These are phyloP conservation scores for Chascanopsetta lugubris DNA, from an alignment of 2,113 vertebrate species.

Conservation along the genomic window DNA sequence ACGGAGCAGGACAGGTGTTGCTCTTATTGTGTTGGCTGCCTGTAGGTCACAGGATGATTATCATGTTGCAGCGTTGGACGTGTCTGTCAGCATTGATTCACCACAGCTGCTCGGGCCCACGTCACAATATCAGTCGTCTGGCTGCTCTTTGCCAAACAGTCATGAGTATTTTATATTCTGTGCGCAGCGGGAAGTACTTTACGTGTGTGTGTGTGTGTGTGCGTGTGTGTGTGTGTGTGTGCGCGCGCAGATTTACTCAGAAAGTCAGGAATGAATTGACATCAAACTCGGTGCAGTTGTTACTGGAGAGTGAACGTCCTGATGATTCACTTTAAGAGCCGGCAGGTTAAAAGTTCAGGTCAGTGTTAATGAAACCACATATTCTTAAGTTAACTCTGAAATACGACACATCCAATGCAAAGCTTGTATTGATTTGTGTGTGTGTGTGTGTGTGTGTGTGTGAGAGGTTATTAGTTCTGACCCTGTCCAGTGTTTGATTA, in stretches of 20 bases:
- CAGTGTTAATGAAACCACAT: not conserved
- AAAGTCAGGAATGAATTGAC: not conserved
- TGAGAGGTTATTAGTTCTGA: no score
- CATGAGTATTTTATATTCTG: no score
- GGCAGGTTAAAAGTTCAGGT: not conserved
- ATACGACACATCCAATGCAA: no score
- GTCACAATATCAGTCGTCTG: not conserved
- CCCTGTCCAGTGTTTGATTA: conserved; percentile 35
- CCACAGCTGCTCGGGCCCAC: not conserved
- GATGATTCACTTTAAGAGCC: not conserved
- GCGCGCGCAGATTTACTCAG: not conserved
- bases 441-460: no score
- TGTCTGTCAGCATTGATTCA: not conserved
- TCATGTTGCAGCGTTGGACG: not conserved
- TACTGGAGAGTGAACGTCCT: not conserved
- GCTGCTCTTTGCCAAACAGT: no score
- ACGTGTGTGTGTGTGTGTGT: no score
- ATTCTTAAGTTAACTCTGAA: no score
- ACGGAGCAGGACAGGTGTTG: conserved; percentile 29
- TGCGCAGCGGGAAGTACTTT: no score
- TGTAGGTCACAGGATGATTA: conserved; percentile 2
- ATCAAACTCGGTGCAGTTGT: not conserved
- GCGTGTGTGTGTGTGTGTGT: no score
- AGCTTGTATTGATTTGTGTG: not conserved
- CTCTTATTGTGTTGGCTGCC: conserved; percentile 10